Evolutionary conservation across 2,888 invertebrate species (phyloP).

Genomic region (Colletes collaris): DNA sequence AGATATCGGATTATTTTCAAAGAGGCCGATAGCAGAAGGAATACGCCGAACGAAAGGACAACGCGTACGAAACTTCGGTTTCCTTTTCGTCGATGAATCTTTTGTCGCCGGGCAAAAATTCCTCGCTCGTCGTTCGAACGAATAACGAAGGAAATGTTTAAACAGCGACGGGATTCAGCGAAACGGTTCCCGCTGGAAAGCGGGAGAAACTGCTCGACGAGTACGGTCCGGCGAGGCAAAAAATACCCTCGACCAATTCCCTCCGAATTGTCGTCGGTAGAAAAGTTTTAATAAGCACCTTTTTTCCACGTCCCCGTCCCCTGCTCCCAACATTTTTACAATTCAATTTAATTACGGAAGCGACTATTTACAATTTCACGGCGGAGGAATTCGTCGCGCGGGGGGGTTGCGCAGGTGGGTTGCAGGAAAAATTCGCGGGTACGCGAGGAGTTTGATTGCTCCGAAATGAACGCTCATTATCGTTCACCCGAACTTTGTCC

Average conservation of each 20-base stretch:
- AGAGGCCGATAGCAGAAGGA: neutral
- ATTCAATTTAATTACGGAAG: conserved; percentile 3
- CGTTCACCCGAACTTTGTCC: neutral
- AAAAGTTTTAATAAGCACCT: conserved; percentile 24
- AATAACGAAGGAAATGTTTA: neutral
- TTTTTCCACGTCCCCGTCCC: too few species aligned
- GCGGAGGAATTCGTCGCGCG: neutral
- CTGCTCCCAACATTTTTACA: neutral
- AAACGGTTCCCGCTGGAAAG: neutral
- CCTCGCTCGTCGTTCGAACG: neutral
- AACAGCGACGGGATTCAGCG: neutral
- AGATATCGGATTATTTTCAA: conserved; percentile 30
- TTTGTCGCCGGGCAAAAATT: too few species aligned
- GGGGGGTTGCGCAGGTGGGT: neutral
- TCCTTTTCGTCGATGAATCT: neutral
- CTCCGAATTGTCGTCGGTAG: neutral
- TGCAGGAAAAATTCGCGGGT: neutral
- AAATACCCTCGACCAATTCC: neutral
- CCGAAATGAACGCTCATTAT: conserved; percentile 9
- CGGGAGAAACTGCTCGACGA: neutral
- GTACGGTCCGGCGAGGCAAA: neutral
- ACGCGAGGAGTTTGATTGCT: neutral
- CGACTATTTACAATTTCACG: conserved; percentile 10
- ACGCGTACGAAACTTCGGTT: neutral
- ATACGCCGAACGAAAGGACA: conserved; percentile 6